A percentile compares a stretch with the other conserved stretches of the same genome.
phyloP scores from a whole-genome alignment of 1,140 invertebrate species.

The Caerostris darwini region DNA sequence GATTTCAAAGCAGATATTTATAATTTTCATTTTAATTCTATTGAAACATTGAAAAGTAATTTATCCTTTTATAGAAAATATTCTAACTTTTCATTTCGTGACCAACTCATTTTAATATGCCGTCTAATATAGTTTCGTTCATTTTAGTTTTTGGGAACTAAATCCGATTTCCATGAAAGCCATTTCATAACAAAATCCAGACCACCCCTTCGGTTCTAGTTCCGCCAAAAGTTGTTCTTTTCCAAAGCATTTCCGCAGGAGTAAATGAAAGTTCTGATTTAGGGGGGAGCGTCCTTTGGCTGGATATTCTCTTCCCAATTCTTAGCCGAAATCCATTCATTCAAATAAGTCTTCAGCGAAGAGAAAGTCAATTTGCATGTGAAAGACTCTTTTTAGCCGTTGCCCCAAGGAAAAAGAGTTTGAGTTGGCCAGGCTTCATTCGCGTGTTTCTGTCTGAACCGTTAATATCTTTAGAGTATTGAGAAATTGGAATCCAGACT shows the following conservation, averaged over 20 bases:
- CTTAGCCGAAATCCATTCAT: slow-evolving; percentile 17
- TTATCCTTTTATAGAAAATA: no score
- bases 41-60: no score
- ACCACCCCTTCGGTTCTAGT: no score
- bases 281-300: not conserved
- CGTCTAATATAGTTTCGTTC: no score
- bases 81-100: no score
- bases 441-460: not conserved
- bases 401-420: not conserved
- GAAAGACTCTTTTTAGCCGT: slow-evolving; percentile 4
- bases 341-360: not conserved
- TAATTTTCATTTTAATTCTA: no score
- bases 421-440: not conserved
- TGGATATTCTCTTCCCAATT: not conserved
- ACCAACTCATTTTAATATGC: no score
- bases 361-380: slow-evolving; percentile 26
- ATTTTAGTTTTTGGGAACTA: no score
- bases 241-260: not conserved
- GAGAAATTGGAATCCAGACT: not conserved
- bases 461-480: not conserved
- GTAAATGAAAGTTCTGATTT: slow-evolving; percentile 14
- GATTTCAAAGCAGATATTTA: no score
- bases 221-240: not conserved
- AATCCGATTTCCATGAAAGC: no score
- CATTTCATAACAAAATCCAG: no score